These are phyloP conservation scores for Lethenteron camtschaticum DNA, from an alignment of 2,113 vertebrate species.

Conservation along the genomic window DNA sequence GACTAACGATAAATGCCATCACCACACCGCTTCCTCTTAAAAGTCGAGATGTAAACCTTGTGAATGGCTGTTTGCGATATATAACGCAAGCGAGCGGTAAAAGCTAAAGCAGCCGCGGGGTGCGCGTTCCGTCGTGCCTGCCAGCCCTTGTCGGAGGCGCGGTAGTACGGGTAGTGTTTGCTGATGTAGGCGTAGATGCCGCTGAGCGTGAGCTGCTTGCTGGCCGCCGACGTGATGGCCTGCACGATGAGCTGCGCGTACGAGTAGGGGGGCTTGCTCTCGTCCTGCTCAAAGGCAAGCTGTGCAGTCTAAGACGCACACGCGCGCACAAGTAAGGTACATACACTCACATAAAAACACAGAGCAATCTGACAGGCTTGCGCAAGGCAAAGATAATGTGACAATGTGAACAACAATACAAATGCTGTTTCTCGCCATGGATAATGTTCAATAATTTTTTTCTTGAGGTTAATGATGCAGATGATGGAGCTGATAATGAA, in stretches of 20 bases:
- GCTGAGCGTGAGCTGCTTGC: slow-evolving; percentile 81
- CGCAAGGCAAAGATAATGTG: background rate
- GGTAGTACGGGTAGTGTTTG: slow-evolving; percentile 87
- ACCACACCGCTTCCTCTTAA: too few relatives aligned
- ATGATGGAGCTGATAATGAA: too few relatives aligned
- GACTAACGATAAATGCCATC: too few relatives aligned
- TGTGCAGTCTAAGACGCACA: background rate
- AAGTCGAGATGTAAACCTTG: too few relatives aligned
- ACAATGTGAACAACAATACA: too few relatives aligned
- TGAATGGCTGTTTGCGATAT: too few relatives aligned
- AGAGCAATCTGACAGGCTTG: background rate
- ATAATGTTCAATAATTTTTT: too few relatives aligned
- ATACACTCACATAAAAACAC: background rate
- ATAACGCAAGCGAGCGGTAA: too few relatives aligned
- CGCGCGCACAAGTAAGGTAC: slow-evolving; percentile 10
- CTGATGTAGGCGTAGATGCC: slow-evolving; percentile 95
- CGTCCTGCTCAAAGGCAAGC: slow-evolving; percentile 31
- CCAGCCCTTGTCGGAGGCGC: slow-evolving; percentile 95
- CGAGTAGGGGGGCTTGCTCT: slow-evolving; percentile 86
- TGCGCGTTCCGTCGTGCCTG: slow-evolving; percentile 32
- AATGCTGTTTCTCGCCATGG: too few relatives aligned
- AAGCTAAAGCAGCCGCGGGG: too few relatives aligned
- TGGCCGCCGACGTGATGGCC: slow-evolving; percentile 77
- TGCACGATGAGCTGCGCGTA: slow-evolving; percentile 89
- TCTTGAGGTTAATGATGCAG: too few relatives aligned